Conservation (phyloP, 2,888 invertebrate species). For the Thecocarcelia acutangulata region DNA sequence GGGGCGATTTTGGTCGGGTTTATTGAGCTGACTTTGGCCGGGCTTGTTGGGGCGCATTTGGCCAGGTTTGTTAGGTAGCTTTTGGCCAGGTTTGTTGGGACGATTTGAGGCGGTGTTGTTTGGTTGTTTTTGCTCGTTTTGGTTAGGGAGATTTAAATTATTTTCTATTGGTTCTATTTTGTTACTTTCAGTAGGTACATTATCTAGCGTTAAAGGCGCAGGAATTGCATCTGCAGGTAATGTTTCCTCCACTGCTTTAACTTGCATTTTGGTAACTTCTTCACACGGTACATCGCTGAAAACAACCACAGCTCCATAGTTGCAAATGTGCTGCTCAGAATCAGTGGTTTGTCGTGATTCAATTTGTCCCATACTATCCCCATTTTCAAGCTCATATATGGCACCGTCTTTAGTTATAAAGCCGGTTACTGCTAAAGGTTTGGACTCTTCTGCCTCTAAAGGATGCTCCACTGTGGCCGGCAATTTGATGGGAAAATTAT, state of each 20-base stretch:
- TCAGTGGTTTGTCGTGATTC: constrained; percentile 73
- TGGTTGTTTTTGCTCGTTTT: constrained; percentile 7
- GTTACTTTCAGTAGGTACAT: neutral
- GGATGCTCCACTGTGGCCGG: constrained; percentile 33
- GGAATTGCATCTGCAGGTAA: neutral
- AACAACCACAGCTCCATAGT: constrained; percentile 77
- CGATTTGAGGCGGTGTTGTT: constrained; percentile 10
- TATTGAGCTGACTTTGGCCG: neutral
- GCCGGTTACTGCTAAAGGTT: constrained; percentile 75
- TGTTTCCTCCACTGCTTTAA: constrained; percentile 67
- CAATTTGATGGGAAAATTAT: constrained; percentile 18
- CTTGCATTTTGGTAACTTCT: constrained; percentile 71
- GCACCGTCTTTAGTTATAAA: constrained; percentile 76
- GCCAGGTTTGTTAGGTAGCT: constrained; percentile 6
- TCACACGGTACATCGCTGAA: constrained; percentile 78
- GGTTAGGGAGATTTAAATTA: constrained; percentile 36
- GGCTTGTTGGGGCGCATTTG: constrained; percentile 34
- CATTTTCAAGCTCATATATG: constrained; percentile 76
- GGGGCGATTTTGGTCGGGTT: constrained; percentile 3
- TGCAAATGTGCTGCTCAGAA: constrained; percentile 73
- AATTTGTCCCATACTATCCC: constrained; percentile 74
- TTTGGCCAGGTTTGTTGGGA: neutral
- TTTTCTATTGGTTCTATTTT: neutral
- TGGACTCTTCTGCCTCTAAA: constrained; percentile 53
- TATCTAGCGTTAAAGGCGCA: neutral